These are phyloP conservation scores for Damaliscus lunatus DNA, from an alignment of 2,113 vertebrate species.

Conservation along the genomic window DNA sequence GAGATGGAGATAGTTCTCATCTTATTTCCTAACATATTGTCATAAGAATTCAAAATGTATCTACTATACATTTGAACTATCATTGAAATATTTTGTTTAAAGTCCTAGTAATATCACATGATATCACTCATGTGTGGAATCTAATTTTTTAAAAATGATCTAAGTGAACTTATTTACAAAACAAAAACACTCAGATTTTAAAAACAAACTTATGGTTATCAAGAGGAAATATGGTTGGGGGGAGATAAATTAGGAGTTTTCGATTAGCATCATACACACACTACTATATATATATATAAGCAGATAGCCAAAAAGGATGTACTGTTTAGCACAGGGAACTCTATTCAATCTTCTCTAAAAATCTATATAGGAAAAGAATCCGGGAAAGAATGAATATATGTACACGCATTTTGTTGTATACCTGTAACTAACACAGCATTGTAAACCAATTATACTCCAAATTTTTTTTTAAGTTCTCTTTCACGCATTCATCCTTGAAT, in stretches of 20 bases:
- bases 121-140: not conserved
- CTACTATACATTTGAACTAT: not conserved
- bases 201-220: not conserved
- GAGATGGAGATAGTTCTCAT: not conserved
- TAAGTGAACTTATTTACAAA: not conserved
- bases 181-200: not conserved
- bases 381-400: not conserved
- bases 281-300: not conserved
- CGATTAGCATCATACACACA: not conserved
- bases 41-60: not conserved
- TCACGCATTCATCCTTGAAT: not conserved
- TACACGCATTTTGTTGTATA: not conserved
- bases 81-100: conserved; percentile 10
- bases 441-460: not conserved
- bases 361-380: not conserved
- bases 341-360: not conserved
- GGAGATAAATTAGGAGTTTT: not conserved
- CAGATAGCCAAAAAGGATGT: not conserved
- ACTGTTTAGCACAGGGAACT: not conserved
- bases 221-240: not conserved
- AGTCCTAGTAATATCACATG: not conserved
- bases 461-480: not conserved
- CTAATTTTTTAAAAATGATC: rapidly evolving
- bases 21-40: not conserved
- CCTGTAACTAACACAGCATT: not conserved